Percentiles rank a stretch among this genome's conserved stretches.
phyloP scores from a whole-genome alignment of 2,888 invertebrate genomes.

The Drosophila setosimentum region DNA sequence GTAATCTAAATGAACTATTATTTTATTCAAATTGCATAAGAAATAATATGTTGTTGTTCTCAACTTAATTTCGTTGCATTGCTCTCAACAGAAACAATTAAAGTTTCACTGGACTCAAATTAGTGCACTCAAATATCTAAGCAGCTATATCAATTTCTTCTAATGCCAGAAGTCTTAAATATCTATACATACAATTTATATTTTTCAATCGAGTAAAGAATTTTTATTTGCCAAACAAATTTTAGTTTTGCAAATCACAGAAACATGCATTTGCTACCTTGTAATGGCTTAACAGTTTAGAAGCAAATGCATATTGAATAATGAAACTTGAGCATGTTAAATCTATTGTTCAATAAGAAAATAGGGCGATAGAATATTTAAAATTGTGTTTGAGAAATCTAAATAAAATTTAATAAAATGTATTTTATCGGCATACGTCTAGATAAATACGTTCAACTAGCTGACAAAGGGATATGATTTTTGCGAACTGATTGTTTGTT shows the following conservation, averaged over 20 bases:
- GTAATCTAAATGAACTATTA: neutral
- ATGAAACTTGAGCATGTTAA: neutral
- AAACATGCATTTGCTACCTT: conserved; percentile 1
- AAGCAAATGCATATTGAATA: conserved; percentile 8
- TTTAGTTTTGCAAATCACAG: neutral
- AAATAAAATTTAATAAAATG: neutral
- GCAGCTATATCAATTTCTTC: conserved; percentile 3
- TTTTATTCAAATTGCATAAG: neutral
- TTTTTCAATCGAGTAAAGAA: conserved; percentile 7
- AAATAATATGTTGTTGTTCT: neutral
- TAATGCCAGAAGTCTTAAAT: conserved; percentile 1
- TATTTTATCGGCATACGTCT: neutral
- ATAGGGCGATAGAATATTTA: neutral
- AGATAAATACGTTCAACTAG: too few relatives aligned
- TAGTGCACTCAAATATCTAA: neutral
- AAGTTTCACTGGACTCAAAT: neutral
- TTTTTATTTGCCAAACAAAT: conserved; percentile 18
- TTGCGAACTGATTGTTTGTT: neutral
- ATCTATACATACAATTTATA: conserved; percentile 18
- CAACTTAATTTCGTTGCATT: neutral
- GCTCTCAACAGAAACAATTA: neutral
- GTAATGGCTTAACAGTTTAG: neutral
- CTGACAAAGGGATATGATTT: neutral
- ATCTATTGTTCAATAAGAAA: neutral
- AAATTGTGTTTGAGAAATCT: neutral